These are phyloP conservation scores for Cottus gobio DNA, from an alignment of 2,113 vertebrate species.

Conservation along the genomic window DNA sequence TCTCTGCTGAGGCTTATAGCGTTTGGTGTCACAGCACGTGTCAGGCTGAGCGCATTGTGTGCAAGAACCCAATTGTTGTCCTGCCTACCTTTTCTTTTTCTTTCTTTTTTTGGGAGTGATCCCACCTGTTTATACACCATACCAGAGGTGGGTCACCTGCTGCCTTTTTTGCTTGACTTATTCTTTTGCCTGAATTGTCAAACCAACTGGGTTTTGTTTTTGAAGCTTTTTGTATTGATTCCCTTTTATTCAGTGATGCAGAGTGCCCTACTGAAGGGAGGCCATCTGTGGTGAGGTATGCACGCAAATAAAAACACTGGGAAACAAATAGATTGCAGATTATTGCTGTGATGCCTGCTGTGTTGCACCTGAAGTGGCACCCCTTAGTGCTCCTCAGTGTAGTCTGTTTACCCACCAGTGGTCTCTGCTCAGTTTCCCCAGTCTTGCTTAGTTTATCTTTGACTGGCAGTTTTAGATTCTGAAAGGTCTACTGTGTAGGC, in stretches of 20 bases:
- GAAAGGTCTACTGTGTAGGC: too few relatives aligned
- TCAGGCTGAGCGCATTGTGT: neutral
- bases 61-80: neutral
- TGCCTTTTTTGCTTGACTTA: neutral
- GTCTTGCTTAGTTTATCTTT: too few relatives aligned
- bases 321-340: neutral
- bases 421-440: too few relatives aligned
- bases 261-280: neutral
- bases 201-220: neutral
- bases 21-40: neutral
- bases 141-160: neutral
- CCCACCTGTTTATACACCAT: neutral
- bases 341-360: neutral
- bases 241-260: neutral
- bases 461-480: too few relatives aligned
- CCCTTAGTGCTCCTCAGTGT: neutral
- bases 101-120: neutral
- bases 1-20: neutral
- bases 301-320: neutral
- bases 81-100: neutral
- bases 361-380: neutral
- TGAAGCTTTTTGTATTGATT: neutral
- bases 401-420: neutral
- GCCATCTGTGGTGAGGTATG: neutral
- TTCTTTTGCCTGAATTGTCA: neutral